Evolutionary conservation across 2,113 vertebrate species (phyloP).

Genomic region (Phalacrocorax aristotelis): DNA sequence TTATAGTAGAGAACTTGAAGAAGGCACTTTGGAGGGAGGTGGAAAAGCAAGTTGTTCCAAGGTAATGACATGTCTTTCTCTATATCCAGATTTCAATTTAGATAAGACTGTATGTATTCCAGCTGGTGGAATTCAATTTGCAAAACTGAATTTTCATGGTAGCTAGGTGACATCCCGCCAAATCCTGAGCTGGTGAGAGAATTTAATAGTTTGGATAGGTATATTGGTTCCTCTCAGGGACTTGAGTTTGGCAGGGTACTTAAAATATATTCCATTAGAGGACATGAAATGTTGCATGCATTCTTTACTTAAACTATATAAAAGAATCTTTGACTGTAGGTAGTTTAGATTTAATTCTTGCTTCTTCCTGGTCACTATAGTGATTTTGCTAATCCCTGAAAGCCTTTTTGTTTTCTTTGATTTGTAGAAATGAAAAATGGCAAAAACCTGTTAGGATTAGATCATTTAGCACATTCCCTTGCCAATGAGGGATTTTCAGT

Average conservation of each 20-base stretch:
- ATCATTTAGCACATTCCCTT: background rate
- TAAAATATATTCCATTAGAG: background rate
- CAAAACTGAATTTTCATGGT: background rate
- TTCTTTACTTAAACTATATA: background rate
- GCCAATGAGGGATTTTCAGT: background rate
- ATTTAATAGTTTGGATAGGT: background rate
- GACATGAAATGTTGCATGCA: background rate
- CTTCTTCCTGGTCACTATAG: background rate
- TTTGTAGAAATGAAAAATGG: background rate
- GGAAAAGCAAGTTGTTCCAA: background rate
- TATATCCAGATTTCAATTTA: background rate
- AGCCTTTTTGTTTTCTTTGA: background rate
- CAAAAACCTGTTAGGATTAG: background rate
- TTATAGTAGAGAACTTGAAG: background rate
- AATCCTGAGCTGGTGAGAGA: background rate
- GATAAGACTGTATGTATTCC: background rate
- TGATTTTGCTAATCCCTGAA: background rate
- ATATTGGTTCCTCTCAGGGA: background rate
- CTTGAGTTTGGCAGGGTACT: background rate
- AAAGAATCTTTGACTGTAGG: background rate
- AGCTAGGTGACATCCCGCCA: background rate
- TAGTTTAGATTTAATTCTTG: background rate
- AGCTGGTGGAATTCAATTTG: background rate
- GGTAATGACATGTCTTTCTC: background rate
- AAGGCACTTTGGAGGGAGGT: background rate